Conservation (phyloP, 2,888 invertebrate genomes). For the Poecilus cupreus region DNA sequence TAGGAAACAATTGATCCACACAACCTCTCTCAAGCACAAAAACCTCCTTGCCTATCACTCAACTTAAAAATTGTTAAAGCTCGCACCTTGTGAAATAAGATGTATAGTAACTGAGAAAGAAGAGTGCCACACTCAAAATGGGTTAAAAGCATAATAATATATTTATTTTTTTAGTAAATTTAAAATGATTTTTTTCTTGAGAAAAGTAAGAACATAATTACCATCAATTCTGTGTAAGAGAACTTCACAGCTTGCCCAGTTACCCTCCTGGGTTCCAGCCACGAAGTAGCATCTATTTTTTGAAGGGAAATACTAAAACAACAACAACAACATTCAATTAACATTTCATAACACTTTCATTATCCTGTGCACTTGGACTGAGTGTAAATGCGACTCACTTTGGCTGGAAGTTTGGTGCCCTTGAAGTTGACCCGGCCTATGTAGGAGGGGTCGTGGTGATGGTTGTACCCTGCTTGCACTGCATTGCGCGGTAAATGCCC, state of each 20-base stretch:
- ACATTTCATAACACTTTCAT: background rate
- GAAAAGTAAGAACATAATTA: background rate
- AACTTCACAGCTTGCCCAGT: constrained; percentile 23
- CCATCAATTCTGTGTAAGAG: constrained; percentile 25
- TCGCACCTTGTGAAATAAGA: no score
- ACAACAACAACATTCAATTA: background rate
- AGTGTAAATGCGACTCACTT: background rate
- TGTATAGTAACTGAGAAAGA: no score
- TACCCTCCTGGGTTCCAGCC: background rate
- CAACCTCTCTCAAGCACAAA: no score
- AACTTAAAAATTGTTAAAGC: no score
- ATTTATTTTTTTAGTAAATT: no score
- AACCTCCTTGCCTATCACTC: no score
- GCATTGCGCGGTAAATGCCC: constrained; percentile 23
- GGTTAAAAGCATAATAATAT: no score
- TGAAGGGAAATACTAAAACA: constrained; percentile 25
- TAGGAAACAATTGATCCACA: no score
- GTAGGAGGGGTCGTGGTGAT: constrained; percentile 5
- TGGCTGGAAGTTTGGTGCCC: constrained; percentile 6
- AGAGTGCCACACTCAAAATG: no score
- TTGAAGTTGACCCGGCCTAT: constrained; percentile 20
- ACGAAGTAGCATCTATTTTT: constrained; percentile 29
- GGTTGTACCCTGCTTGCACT: background rate
- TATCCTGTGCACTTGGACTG: no score
- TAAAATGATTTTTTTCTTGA: no score